These are phyloP conservation scores for Carpatolechia fugitivella DNA, from an alignment of 2,888 invertebrate species.

Conservation along the genomic window DNA sequence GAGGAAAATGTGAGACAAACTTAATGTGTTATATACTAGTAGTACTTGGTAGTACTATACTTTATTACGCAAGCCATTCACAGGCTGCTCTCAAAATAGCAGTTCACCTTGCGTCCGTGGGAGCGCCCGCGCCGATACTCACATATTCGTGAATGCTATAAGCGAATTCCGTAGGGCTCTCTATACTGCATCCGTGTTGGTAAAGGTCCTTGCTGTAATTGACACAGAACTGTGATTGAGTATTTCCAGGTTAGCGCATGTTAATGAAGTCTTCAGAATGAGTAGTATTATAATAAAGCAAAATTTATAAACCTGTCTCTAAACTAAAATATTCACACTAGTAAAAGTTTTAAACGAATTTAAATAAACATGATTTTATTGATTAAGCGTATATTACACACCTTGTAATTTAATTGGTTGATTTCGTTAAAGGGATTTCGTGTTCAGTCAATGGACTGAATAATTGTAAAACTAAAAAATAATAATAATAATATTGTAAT, in stretches of 20 bases:
- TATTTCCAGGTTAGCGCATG: background rate
- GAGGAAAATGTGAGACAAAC: conserved; percentile 3
- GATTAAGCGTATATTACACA: too few relatives aligned
- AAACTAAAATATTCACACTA: too few relatives aligned
- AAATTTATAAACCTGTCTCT: too few relatives aligned
- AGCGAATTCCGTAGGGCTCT: conserved; percentile 50
- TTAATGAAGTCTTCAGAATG: background rate
- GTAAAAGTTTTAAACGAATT: too few relatives aligned
- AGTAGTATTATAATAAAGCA: too few relatives aligned
- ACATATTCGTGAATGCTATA: conserved; percentile 31
- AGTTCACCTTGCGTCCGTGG: conserved; percentile 69
- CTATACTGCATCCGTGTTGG: conserved; percentile 30
- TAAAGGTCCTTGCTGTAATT: background rate
- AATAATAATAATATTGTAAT: too few relatives aligned
- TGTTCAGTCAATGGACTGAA: too few relatives aligned
- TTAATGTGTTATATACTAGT: background rate
- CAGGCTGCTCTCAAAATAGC: conserved; percentile 53
- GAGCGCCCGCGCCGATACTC: conserved; percentile 40
- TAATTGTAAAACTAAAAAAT: too few relatives aligned
- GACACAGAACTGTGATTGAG: background rate
- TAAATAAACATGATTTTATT: too few relatives aligned
- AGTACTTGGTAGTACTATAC: conserved; percentile 2
- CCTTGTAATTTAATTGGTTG: too few relatives aligned
- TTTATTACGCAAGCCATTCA: conserved; percentile 47
- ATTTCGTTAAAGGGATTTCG: too few relatives aligned